A percentile compares a stretch with the other conserved stretches of the same genome.
Conservation (phyloP, 2,888 invertebrate genomes). For the Laothoe populi region DNA sequence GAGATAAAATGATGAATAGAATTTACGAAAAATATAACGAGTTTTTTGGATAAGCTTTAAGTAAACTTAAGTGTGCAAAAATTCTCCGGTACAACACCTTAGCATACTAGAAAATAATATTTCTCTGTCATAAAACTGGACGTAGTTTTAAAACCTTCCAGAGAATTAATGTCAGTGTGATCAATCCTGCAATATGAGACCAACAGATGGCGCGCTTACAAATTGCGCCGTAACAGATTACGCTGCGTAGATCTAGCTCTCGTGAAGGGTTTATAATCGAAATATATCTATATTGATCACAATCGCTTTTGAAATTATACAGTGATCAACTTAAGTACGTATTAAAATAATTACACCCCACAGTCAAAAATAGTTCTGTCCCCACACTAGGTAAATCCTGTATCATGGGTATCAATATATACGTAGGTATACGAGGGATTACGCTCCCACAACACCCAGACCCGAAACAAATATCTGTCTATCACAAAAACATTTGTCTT, state of each 20-base stretch:
- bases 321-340: too few relatives aligned
- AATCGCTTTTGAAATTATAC: background rate
- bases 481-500: too few relatives aligned
- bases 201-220: constrained; percentile 55
- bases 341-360: too few relatives aligned
- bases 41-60: background rate
- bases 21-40: background rate
- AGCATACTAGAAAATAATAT: background rate
- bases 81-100: background rate
- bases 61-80: background rate
- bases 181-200: constrained; percentile 59
- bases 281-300: background rate
- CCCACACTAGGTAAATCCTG: too few relatives aligned
- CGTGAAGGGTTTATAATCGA: constrained; percentile 19
- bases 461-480: too few relatives aligned
- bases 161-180: constrained; percentile 53
- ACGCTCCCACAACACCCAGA: too few relatives aligned
- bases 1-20: too few relatives aligned
- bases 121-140: background rate
- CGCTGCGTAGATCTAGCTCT: constrained; percentile 22
- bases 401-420: too few relatives aligned
- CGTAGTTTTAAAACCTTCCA: constrained; percentile 36
- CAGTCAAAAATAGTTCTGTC: too few relatives aligned
- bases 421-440: too few relatives aligned
- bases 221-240: constrained; percentile 39